A percentile compares a stretch with the other conserved stretches of the same genome.
Conservation (phyloP, 2,113 vertebrate species). For the Leucopsar rothschildi region DNA sequence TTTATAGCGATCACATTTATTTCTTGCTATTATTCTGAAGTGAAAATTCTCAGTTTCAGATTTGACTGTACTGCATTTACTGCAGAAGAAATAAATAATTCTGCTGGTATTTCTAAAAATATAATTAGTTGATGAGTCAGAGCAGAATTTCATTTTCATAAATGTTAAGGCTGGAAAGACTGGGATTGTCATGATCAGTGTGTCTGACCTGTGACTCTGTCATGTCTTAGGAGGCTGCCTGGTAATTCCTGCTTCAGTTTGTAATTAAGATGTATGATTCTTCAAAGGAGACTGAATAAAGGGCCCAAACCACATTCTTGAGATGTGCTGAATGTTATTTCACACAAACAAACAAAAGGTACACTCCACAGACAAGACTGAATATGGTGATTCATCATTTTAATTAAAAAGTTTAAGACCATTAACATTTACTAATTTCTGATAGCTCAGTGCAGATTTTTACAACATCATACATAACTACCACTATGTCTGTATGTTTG, state of each 20-base stretch:
- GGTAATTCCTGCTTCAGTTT: background rate
- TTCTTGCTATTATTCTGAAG: background rate
- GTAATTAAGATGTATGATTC: background rate
- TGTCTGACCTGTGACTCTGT: background rate
- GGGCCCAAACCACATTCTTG: background rate
- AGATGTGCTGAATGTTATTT: background rate
- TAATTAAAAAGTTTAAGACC: background rate
- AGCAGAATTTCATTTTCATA: constrained; percentile 9
- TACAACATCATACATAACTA: background rate
- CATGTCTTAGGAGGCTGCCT: background rate
- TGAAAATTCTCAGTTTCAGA: background rate
- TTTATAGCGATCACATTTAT: background rate
- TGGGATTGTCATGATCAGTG: background rate
- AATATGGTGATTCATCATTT: background rate
- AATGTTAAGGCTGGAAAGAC: constrained; percentile 7
- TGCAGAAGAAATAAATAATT: constrained; percentile 30
- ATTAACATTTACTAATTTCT: background rate
- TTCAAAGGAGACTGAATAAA: background rate
- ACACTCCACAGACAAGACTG: background rate
- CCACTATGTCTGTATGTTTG: background rate
- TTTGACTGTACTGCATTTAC: background rate
- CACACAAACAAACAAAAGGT: background rate
- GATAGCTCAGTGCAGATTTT: background rate
- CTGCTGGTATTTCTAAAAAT: constrained; percentile 43
- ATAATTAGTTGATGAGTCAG: constrained; percentile 38